Conservation (phyloP, 1,140 invertebrate genomes). For the Agrypnia vestita region DNA sequence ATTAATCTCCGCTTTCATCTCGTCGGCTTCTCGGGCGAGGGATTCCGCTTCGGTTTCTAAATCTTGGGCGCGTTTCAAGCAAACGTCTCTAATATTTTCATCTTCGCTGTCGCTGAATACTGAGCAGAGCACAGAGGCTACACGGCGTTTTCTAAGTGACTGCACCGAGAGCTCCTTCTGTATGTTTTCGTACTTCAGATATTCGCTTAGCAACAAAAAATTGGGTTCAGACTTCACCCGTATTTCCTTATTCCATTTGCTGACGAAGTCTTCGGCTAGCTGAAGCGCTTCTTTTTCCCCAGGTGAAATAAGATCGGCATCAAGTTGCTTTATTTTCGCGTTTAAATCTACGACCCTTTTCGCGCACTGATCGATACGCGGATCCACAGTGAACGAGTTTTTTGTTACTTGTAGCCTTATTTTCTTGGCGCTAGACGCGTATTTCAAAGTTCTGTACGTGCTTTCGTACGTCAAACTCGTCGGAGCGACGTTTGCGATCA, state of each 20-base stretch:
- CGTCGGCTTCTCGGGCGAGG: not conserved
- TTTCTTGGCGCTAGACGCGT: constrained; percentile 77
- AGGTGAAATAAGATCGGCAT: not conserved
- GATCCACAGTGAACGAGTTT: not conserved
- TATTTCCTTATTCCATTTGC: constrained; percentile 5
- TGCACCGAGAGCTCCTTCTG: not conserved
- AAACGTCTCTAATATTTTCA: not conserved
- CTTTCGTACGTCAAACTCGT: constrained; percentile 90
- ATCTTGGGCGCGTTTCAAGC: not conserved
- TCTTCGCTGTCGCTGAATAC: not conserved
- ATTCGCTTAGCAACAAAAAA: not conserved
- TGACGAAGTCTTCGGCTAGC: not conserved
- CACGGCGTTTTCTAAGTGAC: not conserved
- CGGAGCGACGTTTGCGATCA: constrained; percentile 96
- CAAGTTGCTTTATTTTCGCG: not conserved
- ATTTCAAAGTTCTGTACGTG: constrained; percentile 96
- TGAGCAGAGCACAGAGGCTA: not conserved
- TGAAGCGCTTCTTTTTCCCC: not conserved
- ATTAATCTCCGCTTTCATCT: not conserved
- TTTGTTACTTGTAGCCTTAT: not conserved
- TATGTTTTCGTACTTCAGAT: not conserved
- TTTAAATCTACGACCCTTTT: not conserved
- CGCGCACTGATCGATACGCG: not conserved
- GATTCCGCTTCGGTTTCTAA: not conserved
- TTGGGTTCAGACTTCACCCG: not conserved